These are phyloP conservation scores for Ptychadena robeensis DNA, from an alignment of 2,797 vertebrate species.

Conservation along the genomic window DNA sequence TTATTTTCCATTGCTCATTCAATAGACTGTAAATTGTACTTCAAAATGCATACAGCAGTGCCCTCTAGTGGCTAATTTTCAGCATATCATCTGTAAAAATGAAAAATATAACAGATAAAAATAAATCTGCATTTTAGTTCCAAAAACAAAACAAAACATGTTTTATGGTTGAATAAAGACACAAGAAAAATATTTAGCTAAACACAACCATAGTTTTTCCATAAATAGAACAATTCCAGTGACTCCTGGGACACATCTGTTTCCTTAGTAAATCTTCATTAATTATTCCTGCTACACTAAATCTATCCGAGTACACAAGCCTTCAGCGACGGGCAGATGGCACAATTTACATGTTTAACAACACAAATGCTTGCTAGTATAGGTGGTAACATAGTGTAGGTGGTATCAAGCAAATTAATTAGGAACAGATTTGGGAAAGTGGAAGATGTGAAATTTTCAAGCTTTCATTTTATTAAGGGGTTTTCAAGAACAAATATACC, in stretches of 20 bases:
- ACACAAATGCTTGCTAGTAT: conserved; percentile 28
- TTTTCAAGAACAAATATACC: too few relatives aligned
- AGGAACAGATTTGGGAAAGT: background rate
- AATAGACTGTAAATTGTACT: too few relatives aligned
- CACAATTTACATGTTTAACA: conserved; percentile 40
- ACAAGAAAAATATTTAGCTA: background rate
- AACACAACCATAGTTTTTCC: background rate
- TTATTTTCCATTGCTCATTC: too few relatives aligned
- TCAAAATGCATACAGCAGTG: too few relatives aligned
- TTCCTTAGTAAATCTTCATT: conserved; percentile 24
- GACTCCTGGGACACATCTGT: conserved; percentile 18
- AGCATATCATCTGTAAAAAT: too few relatives aligned
- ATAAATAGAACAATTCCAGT: background rate
- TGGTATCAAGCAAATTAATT: conserved; percentile 17
- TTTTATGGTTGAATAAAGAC: background rate
- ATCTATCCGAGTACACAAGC: conserved; percentile 1
- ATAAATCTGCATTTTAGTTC: too few relatives aligned
- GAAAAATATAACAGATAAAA: too few relatives aligned
- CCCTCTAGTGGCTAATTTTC: too few relatives aligned
- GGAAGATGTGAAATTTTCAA: background rate
- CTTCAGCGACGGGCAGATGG: conserved; percentile 34
- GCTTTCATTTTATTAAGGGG: too few relatives aligned
- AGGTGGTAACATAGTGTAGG: conserved; percentile 10
- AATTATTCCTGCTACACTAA: conserved; percentile 25
- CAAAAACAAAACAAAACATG: background rate